These are phyloP conservation scores for Agonum fuliginosum DNA, from an alignment of 2,888 invertebrate genomes.

Conservation along the genomic window DNA sequence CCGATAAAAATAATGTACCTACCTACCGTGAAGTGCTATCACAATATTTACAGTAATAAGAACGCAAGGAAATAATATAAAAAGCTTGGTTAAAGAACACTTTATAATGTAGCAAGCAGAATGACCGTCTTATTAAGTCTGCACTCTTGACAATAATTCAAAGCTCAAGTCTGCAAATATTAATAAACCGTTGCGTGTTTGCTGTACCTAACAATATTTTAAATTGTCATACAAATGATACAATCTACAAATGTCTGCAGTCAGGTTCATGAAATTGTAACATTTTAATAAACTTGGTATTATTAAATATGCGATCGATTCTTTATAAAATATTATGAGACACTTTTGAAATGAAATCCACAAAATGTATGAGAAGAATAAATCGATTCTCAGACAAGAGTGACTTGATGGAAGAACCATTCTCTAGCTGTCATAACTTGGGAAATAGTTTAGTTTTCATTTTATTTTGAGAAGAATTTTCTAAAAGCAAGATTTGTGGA, in stretches of 20 bases:
- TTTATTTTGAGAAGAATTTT: slow-evolving; percentile 1
- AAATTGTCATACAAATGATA: slow-evolving; percentile 33
- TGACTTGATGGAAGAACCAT: slow-evolving; percentile 31
- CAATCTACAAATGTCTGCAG: slow-evolving; percentile 21
- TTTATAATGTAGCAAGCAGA: background rate
- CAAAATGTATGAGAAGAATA: slow-evolving; percentile 18
- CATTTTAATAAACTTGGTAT: background rate
- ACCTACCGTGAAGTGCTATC: too few species aligned
- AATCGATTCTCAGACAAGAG: slow-evolving; percentile 30
- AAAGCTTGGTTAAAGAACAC: background rate
- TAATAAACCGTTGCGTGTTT: slow-evolving; percentile 25
- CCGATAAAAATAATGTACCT: too few species aligned
- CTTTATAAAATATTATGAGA: too few species aligned
- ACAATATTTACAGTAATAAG: too few species aligned
- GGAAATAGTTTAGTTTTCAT: slow-evolving; percentile 23
- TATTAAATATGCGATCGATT: too few species aligned
- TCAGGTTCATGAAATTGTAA: background rate
- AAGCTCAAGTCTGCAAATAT: background rate
- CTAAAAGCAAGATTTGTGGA: background rate
- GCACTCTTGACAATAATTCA: slow-evolving; percentile 24
- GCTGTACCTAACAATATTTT: slow-evolving; percentile 10
- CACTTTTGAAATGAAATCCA: slow-evolving; percentile 1
- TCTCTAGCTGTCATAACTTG: slow-evolving; percentile 34
- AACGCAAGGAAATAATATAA: too few species aligned
- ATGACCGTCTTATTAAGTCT: slow-evolving; percentile 12